Conservation (phyloP, 2,888 invertebrate species). For the Cephus sareptanus region DNA sequence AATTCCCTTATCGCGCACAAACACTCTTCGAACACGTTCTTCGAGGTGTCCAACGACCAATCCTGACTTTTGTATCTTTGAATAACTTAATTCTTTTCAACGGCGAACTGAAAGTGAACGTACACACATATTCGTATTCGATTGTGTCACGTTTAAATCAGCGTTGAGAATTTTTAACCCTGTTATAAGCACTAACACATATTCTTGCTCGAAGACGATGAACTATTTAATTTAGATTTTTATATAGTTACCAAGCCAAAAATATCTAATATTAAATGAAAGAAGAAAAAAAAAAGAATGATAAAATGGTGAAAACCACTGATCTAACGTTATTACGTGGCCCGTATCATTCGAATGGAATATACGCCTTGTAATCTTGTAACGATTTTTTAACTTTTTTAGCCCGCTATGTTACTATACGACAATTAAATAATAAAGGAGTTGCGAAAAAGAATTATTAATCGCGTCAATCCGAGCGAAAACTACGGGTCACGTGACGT, state of each 20-base stretch:
- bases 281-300: background rate
- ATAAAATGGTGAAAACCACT: constrained; percentile 6
- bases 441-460: constrained; percentile 7
- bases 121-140: background rate
- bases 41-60: background rate
- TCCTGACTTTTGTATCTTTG: background rate
- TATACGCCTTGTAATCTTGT: constrained; percentile 8
- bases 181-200: background rate
- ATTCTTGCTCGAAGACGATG: constrained; percentile 4
- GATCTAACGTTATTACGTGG: constrained; percentile 4
- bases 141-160: background rate
- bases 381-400: constrained; percentile 20
- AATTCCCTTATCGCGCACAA: background rate
- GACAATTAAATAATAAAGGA: constrained; percentile 6
- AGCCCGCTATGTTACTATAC: constrained; percentile 11
- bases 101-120: background rate
- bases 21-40: background rate
- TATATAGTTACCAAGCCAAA: constrained; percentile 63
- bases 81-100: background rate
- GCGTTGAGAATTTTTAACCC: background rate
- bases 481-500: constrained; percentile 13
- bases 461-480: constrained; percentile 8
- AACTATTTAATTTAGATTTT: constrained; percentile 53
- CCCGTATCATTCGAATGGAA: background rate
- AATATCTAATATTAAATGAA: constrained; percentile 28